phyloP scores from a whole-genome alignment of 2,888 invertebrate species.

The Eledona agricola region DNA sequence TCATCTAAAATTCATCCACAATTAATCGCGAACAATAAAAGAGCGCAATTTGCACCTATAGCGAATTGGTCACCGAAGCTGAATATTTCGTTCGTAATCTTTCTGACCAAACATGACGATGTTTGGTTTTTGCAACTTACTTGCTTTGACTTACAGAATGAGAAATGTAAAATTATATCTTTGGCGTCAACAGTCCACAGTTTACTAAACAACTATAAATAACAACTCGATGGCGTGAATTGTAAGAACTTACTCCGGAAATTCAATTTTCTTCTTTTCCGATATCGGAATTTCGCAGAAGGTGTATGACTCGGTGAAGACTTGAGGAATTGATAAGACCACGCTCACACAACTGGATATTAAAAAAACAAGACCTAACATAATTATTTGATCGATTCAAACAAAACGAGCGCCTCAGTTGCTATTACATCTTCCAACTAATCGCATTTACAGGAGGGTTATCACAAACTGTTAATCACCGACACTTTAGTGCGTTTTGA shows the following conservation, averaged over 20 bases:
- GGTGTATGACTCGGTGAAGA: slow-evolving; percentile 8
- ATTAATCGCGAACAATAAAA: not conserved
- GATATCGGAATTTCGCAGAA: slow-evolving; percentile 6
- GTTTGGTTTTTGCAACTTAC: slow-evolving; percentile 3
- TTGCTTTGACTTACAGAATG: slow-evolving; percentile 8
- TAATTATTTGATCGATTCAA: too few relatives aligned
- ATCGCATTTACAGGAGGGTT: too few relatives aligned
- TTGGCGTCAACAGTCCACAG: slow-evolving; percentile 8
- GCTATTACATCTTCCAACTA: too few relatives aligned
- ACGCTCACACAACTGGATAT: too few relatives aligned
- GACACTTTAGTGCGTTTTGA: too few relatives aligned
- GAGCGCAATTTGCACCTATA: not conserved
- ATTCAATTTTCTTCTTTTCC: not conserved
- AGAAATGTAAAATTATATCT: slow-evolving; percentile 15
- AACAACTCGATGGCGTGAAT: not conserved
- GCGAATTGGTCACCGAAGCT: slow-evolving; percentile 3
- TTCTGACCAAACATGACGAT: slow-evolving; percentile 7
- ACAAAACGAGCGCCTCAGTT: too few relatives aligned
- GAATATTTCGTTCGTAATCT: not conserved
- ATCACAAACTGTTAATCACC: too few relatives aligned
- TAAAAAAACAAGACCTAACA: too few relatives aligned
- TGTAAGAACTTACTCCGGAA: slow-evolving; percentile 14
- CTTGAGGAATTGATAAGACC: slow-evolving; percentile 12
- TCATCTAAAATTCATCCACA: not conserved
- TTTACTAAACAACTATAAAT: slow-evolving; percentile 14